Percentiles rank a stretch among this genome's conserved stretches.
phyloP scores from a whole-genome alignment of 1,140 invertebrate genomes.

The Calosoma granatense region DNA sequence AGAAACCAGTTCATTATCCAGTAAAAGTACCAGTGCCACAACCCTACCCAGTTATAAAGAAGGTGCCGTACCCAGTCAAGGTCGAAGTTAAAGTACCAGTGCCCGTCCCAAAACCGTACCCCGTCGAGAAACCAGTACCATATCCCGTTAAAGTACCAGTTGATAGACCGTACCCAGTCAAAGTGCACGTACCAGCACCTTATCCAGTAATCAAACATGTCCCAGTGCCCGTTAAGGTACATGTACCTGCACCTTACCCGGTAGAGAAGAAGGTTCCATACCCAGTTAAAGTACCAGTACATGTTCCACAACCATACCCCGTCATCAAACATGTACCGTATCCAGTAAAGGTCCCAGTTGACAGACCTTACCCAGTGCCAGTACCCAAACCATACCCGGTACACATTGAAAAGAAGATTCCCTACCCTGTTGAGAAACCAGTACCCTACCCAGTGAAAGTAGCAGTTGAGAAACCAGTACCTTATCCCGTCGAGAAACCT shows the following conservation, averaged over 20 bases:
- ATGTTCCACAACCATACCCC: constrained; percentile 47
- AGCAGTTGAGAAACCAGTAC: constrained; percentile 47
- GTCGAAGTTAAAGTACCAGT: constrained; percentile 49
- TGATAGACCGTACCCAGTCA: constrained; percentile 52
- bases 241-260: constrained; percentile 50
- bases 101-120: constrained; percentile 54
- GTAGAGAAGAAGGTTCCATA: constrained; percentile 53
- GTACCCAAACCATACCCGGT: constrained; percentile 33
- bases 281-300: constrained; percentile 47
- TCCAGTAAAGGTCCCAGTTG: constrained; percentile 51
- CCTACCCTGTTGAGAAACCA: constrained; percentile 38
- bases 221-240: constrained; percentile 51
- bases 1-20: constrained; percentile 52
- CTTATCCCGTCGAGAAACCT: constrained; percentile 48
- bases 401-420: constrained; percentile 34
- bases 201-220: constrained; percentile 56
- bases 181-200: constrained; percentile 54
- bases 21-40: constrained; percentile 43
- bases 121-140: constrained; percentile 61
- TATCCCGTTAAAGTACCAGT: constrained; percentile 60
- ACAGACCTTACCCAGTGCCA: constrained; percentile 46
- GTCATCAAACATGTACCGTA: constrained; percentile 47
- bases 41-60: constrained; percentile 62
- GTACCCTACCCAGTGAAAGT: constrained; percentile 40
- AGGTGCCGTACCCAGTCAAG: constrained; percentile 54